Evolutionary conservation across 2,888 invertebrate species (phyloP).

Genomic region (Sympetrum striolatum): DNA sequence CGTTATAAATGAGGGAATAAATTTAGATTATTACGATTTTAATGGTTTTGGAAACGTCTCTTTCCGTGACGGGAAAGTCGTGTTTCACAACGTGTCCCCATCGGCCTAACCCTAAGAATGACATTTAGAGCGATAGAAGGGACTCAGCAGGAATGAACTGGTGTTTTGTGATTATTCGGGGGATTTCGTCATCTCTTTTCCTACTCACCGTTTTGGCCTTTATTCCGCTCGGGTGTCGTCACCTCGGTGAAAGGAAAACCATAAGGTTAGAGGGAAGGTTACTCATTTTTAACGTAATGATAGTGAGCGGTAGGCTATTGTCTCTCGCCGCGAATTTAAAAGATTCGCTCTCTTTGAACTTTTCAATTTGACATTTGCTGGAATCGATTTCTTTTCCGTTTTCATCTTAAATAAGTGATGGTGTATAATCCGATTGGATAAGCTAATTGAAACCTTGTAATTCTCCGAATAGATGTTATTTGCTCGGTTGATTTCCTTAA

Average conservation of each 20-base stretch:
- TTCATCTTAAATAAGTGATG: background rate
- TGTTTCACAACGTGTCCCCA: no score
- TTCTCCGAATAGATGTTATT: background rate
- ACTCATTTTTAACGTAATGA: background rate
- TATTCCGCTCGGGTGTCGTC: background rate
- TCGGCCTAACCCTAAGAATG: background rate
- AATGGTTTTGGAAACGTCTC: no score
- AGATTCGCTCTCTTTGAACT: background rate
- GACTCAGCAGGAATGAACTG: background rate
- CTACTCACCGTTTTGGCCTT: background rate
- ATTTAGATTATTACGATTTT: no score
- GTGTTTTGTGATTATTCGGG: background rate
- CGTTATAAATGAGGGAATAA: no score
- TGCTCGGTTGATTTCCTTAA: background rate
- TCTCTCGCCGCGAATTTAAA: background rate
- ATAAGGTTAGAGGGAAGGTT: background rate
- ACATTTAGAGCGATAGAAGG: background rate
- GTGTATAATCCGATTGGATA: no score
- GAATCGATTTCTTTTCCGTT: background rate
- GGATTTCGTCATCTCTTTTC: background rate
- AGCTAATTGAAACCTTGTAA: no score
- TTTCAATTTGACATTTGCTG: background rate
- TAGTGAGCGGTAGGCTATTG: background rate
- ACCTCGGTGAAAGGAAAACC: background rate
- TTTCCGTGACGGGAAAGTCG: no score